Conservation (phyloP, 2,113 vertebrate genomes). For the Corvus cornix region DNA sequence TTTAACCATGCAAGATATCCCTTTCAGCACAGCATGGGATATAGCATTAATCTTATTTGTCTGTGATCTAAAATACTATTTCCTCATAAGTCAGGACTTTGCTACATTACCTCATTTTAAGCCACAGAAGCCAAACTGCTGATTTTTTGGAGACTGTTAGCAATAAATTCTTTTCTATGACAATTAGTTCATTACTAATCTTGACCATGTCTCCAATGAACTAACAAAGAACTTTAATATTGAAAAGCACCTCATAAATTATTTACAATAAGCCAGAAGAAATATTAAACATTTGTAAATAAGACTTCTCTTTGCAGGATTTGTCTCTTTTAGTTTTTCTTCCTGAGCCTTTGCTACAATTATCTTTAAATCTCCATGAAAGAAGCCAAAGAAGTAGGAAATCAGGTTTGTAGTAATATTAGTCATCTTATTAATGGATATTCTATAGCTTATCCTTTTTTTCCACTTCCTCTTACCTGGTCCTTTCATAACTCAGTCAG, state of each 20-base stretch:
- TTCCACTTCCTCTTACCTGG: constrained; percentile 39
- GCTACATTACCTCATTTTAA: constrained; percentile 42
- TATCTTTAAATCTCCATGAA: constrained; percentile 21
- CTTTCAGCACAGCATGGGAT: background rate
- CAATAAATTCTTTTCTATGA: background rate
- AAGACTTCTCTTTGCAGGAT: background rate
- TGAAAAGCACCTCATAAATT: constrained; percentile 4
- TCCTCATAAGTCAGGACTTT: background rate
- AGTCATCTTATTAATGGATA: constrained; percentile 37
- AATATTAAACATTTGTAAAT: background rate
- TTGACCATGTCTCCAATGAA: background rate
- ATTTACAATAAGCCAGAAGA: background rate
- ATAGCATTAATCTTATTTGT: constrained; percentile 18
- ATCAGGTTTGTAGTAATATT: background rate
- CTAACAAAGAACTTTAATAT: constrained; percentile 3
- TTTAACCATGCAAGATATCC: background rate
- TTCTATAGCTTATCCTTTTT: constrained; percentile 35
- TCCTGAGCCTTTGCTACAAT: background rate
- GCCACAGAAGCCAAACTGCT: constrained; percentile 25
- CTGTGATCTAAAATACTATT: background rate
- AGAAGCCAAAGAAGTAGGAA: constrained; percentile 24
- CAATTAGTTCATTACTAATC: constrained; percentile 20
- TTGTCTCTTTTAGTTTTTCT: background rate
- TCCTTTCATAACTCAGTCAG: constrained; percentile 27
- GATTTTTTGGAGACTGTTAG: background rate